phyloP scores from a whole-genome alignment of 2,113 vertebrate genomes.

The Psephotus haematonotus region DNA sequence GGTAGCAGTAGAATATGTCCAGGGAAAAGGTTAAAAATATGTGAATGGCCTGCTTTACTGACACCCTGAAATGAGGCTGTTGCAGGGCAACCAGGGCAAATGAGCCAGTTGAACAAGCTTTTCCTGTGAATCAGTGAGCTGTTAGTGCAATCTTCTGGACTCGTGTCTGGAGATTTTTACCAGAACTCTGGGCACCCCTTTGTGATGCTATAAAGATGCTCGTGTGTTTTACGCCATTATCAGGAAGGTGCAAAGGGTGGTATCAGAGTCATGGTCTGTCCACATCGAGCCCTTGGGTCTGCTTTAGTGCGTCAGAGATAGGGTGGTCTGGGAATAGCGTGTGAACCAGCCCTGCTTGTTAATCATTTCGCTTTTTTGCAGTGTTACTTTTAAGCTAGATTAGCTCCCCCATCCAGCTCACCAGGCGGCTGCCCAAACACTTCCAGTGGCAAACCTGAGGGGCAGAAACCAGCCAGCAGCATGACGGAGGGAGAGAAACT shows the following conservation, averaged over 20 bases:
- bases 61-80: background rate
- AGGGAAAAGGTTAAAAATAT: background rate
- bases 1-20: background rate
- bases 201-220: background rate
- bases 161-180: background rate
- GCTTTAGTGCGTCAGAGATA: background rate
- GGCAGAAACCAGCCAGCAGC: background rate
- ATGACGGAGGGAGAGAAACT: background rate
- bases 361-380: background rate
- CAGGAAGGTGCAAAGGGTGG: background rate
- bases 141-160: background rate
- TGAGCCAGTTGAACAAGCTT: background rate
- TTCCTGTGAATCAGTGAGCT: background rate
- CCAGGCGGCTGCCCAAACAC: background rate
- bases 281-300: background rate
- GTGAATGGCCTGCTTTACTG: background rate
- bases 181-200: background rate
- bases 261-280: background rate
- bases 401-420: background rate
- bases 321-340: background rate
- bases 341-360: background rate
- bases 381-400: background rate
- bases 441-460: background rate
- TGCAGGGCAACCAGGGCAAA: background rate
- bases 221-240: rapidly evolving